Percentiles rank a stretch among this genome's conserved stretches.
phyloP scores from a whole-genome alignment of 1,140 invertebrate genomes.

The Bombus terrestris region DNA sequence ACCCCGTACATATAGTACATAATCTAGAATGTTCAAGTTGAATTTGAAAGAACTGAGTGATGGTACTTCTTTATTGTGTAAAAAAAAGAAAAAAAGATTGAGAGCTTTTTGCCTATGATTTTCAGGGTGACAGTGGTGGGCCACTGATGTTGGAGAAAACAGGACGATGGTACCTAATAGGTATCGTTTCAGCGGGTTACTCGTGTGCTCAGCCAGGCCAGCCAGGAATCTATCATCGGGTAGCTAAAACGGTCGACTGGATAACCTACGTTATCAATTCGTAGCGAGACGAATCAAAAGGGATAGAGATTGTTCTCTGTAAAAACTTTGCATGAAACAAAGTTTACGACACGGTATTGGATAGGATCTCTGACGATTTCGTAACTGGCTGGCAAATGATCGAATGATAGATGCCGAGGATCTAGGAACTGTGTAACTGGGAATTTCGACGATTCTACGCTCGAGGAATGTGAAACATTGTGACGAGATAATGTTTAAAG shows the following conservation, averaged over 20 bases:
- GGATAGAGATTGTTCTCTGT: slow-evolving; percentile 14
- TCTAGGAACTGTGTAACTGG: background rate
- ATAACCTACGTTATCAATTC: slow-evolving; percentile 85
- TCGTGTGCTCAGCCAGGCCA: slow-evolving; percentile 95
- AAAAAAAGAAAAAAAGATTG: no score
- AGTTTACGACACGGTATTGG: slow-evolving; percentile 30
- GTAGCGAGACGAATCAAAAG: slow-evolving; percentile 56
- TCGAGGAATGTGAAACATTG: slow-evolving; percentile 20
- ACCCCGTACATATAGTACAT: no score
- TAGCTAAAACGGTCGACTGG: slow-evolving; percentile 97
- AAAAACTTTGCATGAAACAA: slow-evolving; percentile 61
- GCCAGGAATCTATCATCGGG: slow-evolving; percentile 96
- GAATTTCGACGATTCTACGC: background rate
- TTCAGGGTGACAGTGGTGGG: slow-evolving; percentile 93
- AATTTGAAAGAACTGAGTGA: no score
- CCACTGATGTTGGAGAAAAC: slow-evolving; percentile 94
- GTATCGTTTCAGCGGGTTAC: slow-evolving; percentile 96
- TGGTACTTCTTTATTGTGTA: no score
- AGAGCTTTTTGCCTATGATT: slow-evolving; percentile 30
- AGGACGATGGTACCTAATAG: slow-evolving; percentile 93
- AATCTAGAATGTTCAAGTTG: no score
- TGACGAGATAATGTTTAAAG: background rate
- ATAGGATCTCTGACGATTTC: background rate
- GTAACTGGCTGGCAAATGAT: background rate
- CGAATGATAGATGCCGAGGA: background rate